A percentile compares a stretch with the other conserved stretches of the same genome.
Conservation (phyloP, 2,888 invertebrate species). For the Apodemia mormo region DNA sequence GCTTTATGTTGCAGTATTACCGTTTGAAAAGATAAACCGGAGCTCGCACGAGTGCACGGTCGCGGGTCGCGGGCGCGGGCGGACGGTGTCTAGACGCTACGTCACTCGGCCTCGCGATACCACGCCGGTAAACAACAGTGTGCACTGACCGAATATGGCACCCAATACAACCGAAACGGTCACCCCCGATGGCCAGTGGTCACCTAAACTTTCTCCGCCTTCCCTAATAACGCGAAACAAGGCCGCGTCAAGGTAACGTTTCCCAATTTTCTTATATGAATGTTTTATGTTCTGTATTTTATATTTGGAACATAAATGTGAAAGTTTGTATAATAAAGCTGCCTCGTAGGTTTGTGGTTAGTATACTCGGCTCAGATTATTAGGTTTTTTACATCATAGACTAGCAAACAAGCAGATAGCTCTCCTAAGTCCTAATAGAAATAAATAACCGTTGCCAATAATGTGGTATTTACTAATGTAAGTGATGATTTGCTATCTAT, state of each 20-base stretch:
- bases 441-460: no score
- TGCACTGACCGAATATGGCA: constrained; percentile 81
- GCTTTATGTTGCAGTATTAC: constrained; percentile 67
- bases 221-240: constrained; percentile 16
- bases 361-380: no score
- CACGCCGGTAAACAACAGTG: constrained; percentile 81
- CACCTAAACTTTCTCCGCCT: constrained; percentile 29
- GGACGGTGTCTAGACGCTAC: constrained; percentile 78
- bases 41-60: constrained; percentile 72
- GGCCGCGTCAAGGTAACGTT: constrained; percentile 10
- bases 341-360: no score
- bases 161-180: constrained; percentile 59
- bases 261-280: background rate
- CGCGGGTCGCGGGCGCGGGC: constrained; percentile 46
- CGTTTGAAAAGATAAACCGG: constrained; percentile 76
- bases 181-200: constrained; percentile 52
- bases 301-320: no score
- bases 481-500: no score
- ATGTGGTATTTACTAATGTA: no score
- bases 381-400: no score
- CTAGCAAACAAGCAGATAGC: no score
- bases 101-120: constrained; percentile 84
- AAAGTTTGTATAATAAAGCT: no score
- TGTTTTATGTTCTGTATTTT: no score
- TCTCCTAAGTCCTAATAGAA: no score